Conservation (phyloP, 2,888 invertebrate genomes). For the Lasioglossum oenotherae region DNA sequence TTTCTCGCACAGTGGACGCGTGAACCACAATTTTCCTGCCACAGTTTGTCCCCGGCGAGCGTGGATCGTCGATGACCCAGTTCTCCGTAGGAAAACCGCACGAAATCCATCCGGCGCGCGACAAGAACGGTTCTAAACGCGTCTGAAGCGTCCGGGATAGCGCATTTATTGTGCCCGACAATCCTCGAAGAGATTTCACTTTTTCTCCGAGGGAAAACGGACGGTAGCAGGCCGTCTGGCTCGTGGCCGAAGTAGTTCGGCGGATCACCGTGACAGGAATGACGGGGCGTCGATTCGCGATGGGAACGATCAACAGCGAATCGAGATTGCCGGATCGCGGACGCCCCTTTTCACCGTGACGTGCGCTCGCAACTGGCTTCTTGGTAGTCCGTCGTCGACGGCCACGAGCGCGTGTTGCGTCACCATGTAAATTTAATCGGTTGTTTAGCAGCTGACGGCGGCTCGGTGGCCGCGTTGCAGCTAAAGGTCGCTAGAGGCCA, state of each 20-base stretch:
- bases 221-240: neutral
- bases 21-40: neutral
- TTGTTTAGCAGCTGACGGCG: slow-evolving; percentile 61
- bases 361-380: slow-evolving; percentile 50
- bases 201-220: slow-evolving; percentile 4
- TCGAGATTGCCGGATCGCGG: slow-evolving; percentile 5
- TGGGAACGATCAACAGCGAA: neutral
- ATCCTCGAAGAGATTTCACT: neutral
- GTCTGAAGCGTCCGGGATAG: neutral
- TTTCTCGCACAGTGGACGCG: neutral
- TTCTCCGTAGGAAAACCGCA: slow-evolving; percentile 7
- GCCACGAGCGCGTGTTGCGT: slow-evolving; percentile 61
- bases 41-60: neutral
- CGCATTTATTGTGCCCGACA: neutral
- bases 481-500: slow-evolving; percentile 57
- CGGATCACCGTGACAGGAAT: neutral
- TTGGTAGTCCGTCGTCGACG: slow-evolving; percentile 40
- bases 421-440: slow-evolving; percentile 71
- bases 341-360: slow-evolving; percentile 41
- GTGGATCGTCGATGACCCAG: neutral
- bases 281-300: neutral
- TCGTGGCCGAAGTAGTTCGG: neutral
- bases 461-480: slow-evolving; percentile 21
- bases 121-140: neutral
- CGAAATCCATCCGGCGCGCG: slow-evolving; percentile 2